Conservation (phyloP, 23 tunicate genomes). For the Botrylloides violaceus region DNA sequence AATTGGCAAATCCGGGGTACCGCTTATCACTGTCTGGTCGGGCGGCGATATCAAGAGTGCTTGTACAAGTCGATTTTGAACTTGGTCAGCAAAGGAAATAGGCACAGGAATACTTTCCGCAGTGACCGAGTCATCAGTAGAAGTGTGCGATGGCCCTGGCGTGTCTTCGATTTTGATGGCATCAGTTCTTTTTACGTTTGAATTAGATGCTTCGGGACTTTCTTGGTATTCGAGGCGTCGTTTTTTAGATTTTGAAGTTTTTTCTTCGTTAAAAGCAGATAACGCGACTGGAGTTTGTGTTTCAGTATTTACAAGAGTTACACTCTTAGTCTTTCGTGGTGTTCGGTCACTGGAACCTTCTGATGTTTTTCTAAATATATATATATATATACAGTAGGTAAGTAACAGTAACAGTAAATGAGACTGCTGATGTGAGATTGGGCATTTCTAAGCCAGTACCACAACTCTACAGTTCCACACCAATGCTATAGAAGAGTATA, state of each 20-base stretch:
- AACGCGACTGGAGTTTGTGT: background rate
- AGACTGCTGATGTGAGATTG: no score
- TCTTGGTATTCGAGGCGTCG: constrained; percentile 5
- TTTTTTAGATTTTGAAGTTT: background rate
- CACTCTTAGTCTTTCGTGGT: background rate
- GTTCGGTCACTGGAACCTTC: no score
- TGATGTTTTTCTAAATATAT: no score
- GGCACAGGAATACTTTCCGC: constrained; percentile 54
- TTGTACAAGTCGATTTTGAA: constrained; percentile 26
- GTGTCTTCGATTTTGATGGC: background rate
- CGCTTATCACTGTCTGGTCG: constrained; percentile 3
- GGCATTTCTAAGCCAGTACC: no score
- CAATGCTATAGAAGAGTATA: no score
- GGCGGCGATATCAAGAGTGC: constrained; percentile 28
- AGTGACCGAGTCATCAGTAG: no score
- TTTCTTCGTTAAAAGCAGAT: background rate
- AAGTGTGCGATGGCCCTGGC: background rate
- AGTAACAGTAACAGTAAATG: no score
- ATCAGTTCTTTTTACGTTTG: background rate
- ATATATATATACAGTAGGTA: no score
- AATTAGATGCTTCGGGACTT: background rate
- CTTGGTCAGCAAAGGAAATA: constrained; percentile 45
- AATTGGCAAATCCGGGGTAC: constrained; percentile 21
- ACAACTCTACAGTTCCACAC: no score
- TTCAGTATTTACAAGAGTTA: background rate